These are phyloP conservation scores for Podarcis siculus DNA, from an alignment of 2,797 vertebrate species.

Conservation along the genomic window DNA sequence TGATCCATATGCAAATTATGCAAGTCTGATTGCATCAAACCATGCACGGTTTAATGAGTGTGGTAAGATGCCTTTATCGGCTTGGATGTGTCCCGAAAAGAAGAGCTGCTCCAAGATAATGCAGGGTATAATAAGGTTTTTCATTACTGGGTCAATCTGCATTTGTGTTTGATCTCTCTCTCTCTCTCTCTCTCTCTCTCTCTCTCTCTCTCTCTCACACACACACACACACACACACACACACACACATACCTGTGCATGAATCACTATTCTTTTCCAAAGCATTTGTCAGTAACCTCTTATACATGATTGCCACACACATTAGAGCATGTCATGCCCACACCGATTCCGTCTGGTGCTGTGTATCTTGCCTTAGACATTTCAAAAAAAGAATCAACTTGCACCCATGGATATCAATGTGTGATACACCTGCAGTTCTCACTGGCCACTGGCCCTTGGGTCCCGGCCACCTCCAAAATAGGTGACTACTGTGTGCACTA, in stretches of 20 bases:
- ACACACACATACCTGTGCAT: constrained; percentile 50
- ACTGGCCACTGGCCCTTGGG: background rate
- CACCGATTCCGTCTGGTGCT: constrained; percentile 39
- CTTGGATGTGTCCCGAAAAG: constrained; percentile 77
- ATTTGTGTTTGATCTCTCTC: constrained; percentile 73
- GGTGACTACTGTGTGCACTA: background rate
- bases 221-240: constrained; percentile 1
- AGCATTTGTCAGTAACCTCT: constrained; percentile 71
- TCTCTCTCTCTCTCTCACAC: constrained; percentile 10
- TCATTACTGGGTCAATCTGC: constrained; percentile 71
- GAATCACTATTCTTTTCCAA: constrained; percentile 51
- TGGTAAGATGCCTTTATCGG: constrained; percentile 78
- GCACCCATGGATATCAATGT: background rate
- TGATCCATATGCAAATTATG: constrained; percentile 82
- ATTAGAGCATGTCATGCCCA: constrained; percentile 60
- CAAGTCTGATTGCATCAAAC: constrained; percentile 81
- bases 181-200: background rate
- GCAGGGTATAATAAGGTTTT: constrained; percentile 79
- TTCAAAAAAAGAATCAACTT: constrained; percentile 28
- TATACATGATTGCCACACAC: constrained; percentile 65
- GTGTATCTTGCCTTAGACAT: constrained; percentile 47
- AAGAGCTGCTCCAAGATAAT: constrained; percentile 77
- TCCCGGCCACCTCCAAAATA: background rate
- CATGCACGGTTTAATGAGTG: constrained; percentile 79
- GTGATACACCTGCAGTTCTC: background rate